phyloP scores from a whole-genome alignment of 2,113 vertebrate species.

The Hyaena hyaena region DNA sequence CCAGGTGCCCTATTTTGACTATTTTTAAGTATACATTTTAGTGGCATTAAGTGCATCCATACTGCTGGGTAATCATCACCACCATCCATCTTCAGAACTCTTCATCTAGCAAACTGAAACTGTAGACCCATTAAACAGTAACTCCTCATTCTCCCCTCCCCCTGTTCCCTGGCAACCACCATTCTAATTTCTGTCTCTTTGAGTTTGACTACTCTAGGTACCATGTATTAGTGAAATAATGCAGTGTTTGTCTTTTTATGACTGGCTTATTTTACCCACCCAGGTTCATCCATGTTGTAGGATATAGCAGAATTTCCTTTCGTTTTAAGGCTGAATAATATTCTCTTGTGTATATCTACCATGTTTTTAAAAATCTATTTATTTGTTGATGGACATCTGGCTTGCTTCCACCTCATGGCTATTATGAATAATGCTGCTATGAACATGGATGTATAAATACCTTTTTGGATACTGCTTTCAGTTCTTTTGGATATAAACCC shows the following conservation, averaged over 20 bases:
- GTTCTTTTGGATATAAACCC: not conserved
- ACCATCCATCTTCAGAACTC: not conserved
- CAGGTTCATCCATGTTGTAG: not conserved
- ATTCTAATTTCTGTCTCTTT: not conserved
- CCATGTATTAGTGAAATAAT: not conserved
- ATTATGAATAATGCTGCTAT: not conserved
- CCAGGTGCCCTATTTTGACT: not conserved
- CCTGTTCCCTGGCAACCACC: not conserved
- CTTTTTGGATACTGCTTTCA: not conserved
- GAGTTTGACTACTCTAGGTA: not conserved
- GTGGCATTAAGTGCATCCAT: not conserved
- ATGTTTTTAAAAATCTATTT: not conserved
- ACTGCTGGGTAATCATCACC: not conserved
- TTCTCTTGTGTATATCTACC: not conserved
- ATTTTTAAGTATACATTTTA: not conserved
- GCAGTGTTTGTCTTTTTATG: not conserved
- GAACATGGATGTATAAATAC: not conserved
- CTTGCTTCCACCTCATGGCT: not conserved
- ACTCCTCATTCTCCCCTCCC: not conserved
- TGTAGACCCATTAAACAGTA: not conserved
- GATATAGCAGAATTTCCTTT: not conserved
- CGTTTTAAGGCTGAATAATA: not conserved
- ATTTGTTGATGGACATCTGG: not conserved
- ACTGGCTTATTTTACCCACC: not conserved
- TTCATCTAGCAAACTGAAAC: not conserved